These are phyloP conservation scores for Muscicapa striata DNA, from an alignment of 2,797 vertebrate genomes.

Conservation along the genomic window DNA sequence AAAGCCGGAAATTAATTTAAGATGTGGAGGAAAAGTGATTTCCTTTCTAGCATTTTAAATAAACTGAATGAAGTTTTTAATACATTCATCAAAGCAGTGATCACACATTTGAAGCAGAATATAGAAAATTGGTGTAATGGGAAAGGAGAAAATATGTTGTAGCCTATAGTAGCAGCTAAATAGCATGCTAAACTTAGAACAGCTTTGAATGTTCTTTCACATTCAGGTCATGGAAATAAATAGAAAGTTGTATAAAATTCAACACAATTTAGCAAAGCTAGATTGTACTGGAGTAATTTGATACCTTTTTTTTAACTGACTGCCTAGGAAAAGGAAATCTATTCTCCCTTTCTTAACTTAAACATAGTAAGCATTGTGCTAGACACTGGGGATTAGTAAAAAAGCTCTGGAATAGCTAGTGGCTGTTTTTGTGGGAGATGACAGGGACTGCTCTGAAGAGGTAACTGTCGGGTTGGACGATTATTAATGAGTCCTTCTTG, in stretches of 20 bases:
- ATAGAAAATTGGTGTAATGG: neutral
- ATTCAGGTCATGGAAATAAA: slow-evolving; percentile 19
- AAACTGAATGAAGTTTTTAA: neutral
- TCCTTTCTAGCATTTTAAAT: neutral
- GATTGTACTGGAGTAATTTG: neutral
- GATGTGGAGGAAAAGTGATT: neutral
- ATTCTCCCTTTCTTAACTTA: neutral
- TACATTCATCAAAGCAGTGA: neutral
- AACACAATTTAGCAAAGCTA: neutral
- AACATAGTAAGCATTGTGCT: neutral
- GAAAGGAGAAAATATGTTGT: neutral
- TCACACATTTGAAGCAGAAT: neutral
- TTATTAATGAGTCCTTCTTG: neutral
- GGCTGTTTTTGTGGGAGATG: neutral
- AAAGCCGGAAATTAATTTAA: neutral
- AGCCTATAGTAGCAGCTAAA: neutral
- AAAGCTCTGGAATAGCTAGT: neutral
- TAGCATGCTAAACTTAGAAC: neutral
- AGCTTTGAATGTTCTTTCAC: neutral
- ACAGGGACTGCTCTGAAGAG: neutral
- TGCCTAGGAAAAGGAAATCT: neutral
- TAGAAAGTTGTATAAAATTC: neutral
- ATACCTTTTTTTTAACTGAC: neutral
- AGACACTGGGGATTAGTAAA: neutral
- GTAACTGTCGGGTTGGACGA: neutral